These are phyloP conservation scores for Prenolepis imparis DNA, from an alignment of 2,888 invertebrate genomes.

Conservation along the genomic window DNA sequence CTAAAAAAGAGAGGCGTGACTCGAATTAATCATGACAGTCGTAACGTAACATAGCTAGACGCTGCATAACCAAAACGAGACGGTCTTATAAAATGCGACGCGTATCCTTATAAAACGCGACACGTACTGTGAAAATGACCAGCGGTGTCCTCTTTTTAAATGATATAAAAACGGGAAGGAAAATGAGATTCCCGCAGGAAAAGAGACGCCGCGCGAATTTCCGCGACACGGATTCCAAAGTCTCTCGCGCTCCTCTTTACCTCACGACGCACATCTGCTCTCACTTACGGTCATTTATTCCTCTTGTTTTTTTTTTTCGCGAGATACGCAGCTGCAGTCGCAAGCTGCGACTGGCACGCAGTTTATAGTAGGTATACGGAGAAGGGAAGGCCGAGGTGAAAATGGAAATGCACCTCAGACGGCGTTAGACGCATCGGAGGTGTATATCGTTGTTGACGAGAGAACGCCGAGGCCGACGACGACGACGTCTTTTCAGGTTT, in stretches of 20 bases:
- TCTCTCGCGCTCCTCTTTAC: constrained; percentile 33
- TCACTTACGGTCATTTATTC: constrained; percentile 47
- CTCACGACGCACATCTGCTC: constrained; percentile 62
- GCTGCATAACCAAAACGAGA: not conserved
- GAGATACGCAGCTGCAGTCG: constrained; percentile 74
- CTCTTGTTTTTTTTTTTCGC: constrained; percentile 24
- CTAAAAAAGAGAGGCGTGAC: not conserved
- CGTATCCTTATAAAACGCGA: constrained; percentile 33
- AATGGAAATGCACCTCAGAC: constrained; percentile 77
- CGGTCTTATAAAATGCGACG: constrained; percentile 1
- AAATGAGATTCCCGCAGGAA: constrained; percentile 28
- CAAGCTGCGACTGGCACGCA: constrained; percentile 81
- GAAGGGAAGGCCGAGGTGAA: constrained; percentile 72
- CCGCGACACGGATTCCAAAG: constrained; percentile 63
- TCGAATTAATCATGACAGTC: constrained; percentile 15
- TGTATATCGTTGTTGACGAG: constrained; percentile 47
- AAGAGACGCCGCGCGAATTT: constrained; percentile 39
- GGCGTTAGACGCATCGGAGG: constrained; percentile 31
- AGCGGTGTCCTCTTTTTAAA: constrained; percentile 37
- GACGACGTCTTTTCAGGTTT: constrained; percentile 79
- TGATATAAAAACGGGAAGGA: constrained; percentile 34
- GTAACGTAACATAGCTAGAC: constrained; percentile 6
- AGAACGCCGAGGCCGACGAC: constrained; percentile 59
- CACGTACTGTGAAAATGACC: constrained; percentile 49
- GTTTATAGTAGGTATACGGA: constrained; percentile 74